Percentiles rank a stretch among this genome's conserved stretches.
Conservation (phyloP, 2,797 vertebrate species). For the Adelosebastes latens region DNA sequence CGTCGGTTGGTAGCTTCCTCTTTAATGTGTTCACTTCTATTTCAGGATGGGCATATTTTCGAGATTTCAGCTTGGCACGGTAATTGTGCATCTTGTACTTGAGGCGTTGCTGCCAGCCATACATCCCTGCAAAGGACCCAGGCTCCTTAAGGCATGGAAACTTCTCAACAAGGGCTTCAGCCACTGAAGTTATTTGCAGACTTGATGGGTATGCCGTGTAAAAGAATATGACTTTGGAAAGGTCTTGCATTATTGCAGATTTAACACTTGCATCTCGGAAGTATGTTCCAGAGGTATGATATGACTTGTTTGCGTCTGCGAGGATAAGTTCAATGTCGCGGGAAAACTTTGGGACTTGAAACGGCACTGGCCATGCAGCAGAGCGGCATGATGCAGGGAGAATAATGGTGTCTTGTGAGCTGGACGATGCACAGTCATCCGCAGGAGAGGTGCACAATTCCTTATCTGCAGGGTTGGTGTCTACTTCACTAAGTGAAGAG, state of each 20-base stretch:
- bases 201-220: background rate
- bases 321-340: background rate
- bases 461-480: too few species aligned
- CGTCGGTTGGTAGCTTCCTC: background rate
- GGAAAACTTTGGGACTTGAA: slow-evolving; percentile 6
- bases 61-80: background rate
- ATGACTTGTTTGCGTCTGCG: background rate
- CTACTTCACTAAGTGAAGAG: background rate
- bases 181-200: background rate
- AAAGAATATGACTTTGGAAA: background rate
- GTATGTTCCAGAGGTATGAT: background rate
- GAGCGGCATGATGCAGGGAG: background rate
- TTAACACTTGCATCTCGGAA: background rate
- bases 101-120: background rate
- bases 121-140: background rate
- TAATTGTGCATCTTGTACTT: slow-evolving; percentile 18
- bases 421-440: background rate
- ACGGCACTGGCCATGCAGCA: slow-evolving; percentile 2
- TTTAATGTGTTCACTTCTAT: background rate
- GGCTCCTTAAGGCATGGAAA: slow-evolving; percentile 12
- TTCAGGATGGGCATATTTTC: background rate
- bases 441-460: background rate
- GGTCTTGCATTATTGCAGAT: slow-evolving; percentile 12
- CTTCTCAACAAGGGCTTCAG: background rate
- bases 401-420: background rate